phyloP scores from a whole-genome alignment of 2,113 vertebrate genomes.

The Catharus fuscescens region DNA sequence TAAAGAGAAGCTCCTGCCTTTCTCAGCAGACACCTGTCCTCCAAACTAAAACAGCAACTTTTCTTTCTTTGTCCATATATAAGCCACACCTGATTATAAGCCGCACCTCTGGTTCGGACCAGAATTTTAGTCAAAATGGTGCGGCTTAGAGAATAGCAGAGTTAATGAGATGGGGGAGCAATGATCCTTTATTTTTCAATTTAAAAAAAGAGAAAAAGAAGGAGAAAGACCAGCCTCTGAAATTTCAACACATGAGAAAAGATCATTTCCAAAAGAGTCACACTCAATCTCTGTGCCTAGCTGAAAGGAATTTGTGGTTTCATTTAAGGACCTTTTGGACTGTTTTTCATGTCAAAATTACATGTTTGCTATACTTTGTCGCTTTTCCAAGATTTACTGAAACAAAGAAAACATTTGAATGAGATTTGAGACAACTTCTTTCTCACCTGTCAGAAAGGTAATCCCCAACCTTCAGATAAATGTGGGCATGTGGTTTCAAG shows the following conservation, averaged over 20 bases:
- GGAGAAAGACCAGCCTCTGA: not conserved
- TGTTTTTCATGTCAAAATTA: conserved; percentile 55
- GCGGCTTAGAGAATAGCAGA: not conserved
- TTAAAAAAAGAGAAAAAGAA: not conserved
- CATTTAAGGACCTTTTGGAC: not conserved
- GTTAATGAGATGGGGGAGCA: not conserved
- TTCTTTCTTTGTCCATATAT: no score
- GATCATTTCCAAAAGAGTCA: not conserved
- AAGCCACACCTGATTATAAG: no score
- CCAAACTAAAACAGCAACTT: no score
- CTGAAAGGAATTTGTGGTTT: conserved; percentile 40
- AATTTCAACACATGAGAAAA: not conserved
- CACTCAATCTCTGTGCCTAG: not conserved
- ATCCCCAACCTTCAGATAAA: conserved; percentile 61
- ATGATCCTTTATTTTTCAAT: not conserved
- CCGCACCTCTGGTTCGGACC: no score
- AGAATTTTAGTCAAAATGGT: no score
- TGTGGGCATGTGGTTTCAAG: conserved; percentile 27
- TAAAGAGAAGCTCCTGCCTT: no score
- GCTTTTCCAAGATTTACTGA: conserved; percentile 49
- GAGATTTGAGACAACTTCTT: conserved; percentile 56
- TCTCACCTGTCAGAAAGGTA: conserved; percentile 45
- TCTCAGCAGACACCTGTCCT: no score
- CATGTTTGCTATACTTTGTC: conserved; percentile 47
- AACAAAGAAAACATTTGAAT: conserved; percentile 64